phyloP scores from a whole-genome alignment of 2,797 vertebrate species.

The Saxicola maurus region DNA sequence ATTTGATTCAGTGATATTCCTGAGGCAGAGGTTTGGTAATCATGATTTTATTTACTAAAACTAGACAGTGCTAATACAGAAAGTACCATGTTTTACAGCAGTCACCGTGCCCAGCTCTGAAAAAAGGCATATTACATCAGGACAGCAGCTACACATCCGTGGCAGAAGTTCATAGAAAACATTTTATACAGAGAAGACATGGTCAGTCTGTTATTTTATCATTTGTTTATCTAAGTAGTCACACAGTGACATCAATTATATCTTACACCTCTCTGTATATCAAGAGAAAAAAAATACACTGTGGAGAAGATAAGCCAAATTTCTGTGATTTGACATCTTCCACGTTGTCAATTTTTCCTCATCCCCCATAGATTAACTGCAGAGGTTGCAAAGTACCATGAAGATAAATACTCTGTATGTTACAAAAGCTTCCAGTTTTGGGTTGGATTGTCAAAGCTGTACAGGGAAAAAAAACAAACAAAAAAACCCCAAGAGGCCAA shows the following conservation, averaged over 20 bases:
- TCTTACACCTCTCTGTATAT: not conserved
- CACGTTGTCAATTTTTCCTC: not conserved
- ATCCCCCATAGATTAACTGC: not conserved
- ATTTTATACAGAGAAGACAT: not conserved
- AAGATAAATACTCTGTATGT: not conserved
- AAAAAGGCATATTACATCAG: not conserved
- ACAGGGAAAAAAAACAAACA: too few relatives aligned
- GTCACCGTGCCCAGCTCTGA: rapidly evolving
- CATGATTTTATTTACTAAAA: not conserved
- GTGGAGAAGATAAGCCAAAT: not conserved
- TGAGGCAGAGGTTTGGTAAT: not conserved
- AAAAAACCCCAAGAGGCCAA: not conserved
- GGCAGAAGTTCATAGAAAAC: not conserved
- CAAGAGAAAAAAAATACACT: not conserved
- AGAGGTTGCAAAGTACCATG: not conserved
- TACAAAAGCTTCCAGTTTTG: not conserved
- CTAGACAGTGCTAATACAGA: not conserved
- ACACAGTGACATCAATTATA: not conserved
- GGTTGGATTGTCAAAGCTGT: not conserved
- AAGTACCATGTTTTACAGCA: not conserved
- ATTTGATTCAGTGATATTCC: not conserved
- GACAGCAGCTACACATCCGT: not conserved
- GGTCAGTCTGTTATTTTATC: not conserved
- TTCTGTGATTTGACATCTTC: not conserved
- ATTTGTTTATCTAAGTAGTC: not conserved